Evolutionary conservation across 53 echinoderm and acorn worm genomes (phyloP).

Genomic region (Stichopus horrens): DNA sequence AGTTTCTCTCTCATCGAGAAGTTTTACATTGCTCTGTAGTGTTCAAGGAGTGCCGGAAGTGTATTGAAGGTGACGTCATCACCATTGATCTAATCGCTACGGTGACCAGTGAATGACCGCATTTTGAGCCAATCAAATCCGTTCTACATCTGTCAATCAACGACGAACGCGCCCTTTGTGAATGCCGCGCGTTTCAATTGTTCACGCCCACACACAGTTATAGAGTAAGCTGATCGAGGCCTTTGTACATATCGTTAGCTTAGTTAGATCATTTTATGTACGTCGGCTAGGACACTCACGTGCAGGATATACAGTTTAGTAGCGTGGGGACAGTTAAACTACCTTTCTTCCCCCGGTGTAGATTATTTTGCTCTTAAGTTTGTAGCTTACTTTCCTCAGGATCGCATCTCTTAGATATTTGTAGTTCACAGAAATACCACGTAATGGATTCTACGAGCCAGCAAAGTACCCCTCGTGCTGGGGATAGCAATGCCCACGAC

Average conservation of each 20-base stretch:
- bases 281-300: conserved; percentile 40
- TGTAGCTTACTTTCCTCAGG: conserved; percentile 49
- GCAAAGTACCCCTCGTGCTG: conserved; percentile 50
- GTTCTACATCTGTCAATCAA: conserved; percentile 57
- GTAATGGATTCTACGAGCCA: conserved; percentile 53
- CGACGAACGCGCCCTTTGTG: conserved; percentile 49
- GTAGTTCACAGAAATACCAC: conserved; percentile 40
- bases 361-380: conserved; percentile 49
- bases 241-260: conserved; percentile 24
- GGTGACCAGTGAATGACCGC: conserved; percentile 63
- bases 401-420: conserved; percentile 47
- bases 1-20: conserved; percentile 10
- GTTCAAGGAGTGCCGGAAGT: conserved; percentile 56
- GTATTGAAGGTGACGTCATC: conserved; percentile 55
- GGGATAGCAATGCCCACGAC: conserved; percentile 48
- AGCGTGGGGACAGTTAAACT: conserved; percentile 46
- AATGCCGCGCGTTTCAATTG: conserved; percentile 52
- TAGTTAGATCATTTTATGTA: conserved; percentile 43
- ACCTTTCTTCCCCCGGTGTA: conserved; percentile 41
- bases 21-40: conserved; percentile 25
- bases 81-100: conserved; percentile 54
- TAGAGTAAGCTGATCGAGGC: conserved; percentile 18
- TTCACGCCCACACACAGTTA: conserved; percentile 50
- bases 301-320: conserved; percentile 44
- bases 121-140: conserved; percentile 59